A percentile compares a stretch with the other conserved stretches of the same genome.
Conservation (phyloP, 2,797 vertebrate genomes). For the Trachops cirrhosus region DNA sequence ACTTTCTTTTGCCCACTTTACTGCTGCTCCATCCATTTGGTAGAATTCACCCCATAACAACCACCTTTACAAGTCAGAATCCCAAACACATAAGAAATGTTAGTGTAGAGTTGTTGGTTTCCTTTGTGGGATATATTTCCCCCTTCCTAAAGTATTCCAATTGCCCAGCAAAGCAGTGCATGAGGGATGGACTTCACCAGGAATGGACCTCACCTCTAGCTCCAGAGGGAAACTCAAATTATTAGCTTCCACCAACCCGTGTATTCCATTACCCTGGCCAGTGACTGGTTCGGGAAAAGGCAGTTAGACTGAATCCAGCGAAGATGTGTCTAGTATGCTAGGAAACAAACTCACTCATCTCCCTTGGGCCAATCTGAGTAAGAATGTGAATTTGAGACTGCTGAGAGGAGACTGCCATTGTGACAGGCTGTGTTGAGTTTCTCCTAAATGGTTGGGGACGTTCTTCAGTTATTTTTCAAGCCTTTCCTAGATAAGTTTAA, state of each 20-base stretch:
- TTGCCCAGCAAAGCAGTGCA: neutral
- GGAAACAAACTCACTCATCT: neutral
- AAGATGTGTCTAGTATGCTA: neutral
- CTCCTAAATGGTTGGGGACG: neutral
- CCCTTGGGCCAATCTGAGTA: neutral
- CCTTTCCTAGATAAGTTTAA: neutral
- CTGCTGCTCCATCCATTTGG: neutral
- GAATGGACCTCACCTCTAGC: neutral
- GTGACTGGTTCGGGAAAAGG: neutral
- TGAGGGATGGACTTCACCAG: neutral
- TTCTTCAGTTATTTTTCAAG: neutral
- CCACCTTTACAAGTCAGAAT: neutral
- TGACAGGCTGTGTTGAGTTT: neutral
- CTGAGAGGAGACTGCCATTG: neutral
- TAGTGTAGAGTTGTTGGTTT: neutral
- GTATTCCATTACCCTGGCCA: neutral
- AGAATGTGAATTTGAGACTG: neutral
- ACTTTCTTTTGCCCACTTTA: neutral
- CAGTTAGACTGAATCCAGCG: neutral
- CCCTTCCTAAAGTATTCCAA: neutral
- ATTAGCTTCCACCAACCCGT: neutral
- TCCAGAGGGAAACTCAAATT: neutral
- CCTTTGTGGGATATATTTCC: neutral
- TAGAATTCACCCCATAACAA: neutral
- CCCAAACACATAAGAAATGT: neutral